A percentile compares a stretch with the other conserved stretches of the same genome.
Conservation (phyloP, 2,797 vertebrate genomes). For the Yasuhikotakia modesta region DNA sequence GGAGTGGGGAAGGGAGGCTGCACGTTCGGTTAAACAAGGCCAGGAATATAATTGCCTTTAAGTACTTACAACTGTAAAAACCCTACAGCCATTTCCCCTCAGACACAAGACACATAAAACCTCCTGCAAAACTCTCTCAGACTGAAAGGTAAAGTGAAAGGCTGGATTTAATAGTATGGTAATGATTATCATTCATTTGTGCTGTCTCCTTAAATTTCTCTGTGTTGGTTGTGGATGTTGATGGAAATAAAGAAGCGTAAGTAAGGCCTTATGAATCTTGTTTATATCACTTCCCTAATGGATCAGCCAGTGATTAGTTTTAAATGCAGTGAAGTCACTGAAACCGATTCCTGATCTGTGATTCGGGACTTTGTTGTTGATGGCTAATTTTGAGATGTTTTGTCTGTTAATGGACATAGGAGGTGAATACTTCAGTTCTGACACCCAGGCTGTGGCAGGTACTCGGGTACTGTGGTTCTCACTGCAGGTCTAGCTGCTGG, state of each 20-base stretch:
- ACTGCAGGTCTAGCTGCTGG: neutral
- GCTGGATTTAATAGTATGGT: constrained; percentile 39
- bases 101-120: constrained; percentile 29
- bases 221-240: neutral
- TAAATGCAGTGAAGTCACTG: neutral
- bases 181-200: constrained; percentile 30
- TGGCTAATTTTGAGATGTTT: neutral
- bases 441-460: neutral
- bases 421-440: neutral
- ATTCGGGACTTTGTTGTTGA: neutral
- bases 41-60: constrained; percentile 51
- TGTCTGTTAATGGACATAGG: neutral
- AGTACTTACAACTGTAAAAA: constrained; percentile 55
- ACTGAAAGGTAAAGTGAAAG: constrained; percentile 4
- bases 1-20: constrained; percentile 24
- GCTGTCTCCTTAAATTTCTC: constrained; percentile 18
- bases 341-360: neutral
- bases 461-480: neutral
- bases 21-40: constrained; percentile 27
- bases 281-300: neutral
- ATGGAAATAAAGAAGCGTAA: constrained; percentile 16
- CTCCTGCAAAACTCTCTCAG: constrained; percentile 3
- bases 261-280: neutral
- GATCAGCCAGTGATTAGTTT: neutral
- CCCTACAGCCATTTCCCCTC: constrained; percentile 35